Base-by-base conservation (phyloP, 2,797 vertebrate species). In the Typhlichthys eigenmanni region DNA sequence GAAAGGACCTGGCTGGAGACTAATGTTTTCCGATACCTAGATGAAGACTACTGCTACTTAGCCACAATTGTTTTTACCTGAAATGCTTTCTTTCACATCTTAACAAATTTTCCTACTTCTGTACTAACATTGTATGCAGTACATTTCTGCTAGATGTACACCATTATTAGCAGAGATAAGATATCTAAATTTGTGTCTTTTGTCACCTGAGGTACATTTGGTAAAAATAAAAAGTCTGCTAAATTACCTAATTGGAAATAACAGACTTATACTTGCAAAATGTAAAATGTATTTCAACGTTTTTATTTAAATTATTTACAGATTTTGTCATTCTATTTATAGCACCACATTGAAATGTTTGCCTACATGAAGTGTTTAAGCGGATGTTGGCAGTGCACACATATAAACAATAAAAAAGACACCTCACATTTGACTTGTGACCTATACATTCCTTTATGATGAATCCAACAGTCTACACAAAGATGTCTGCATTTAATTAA, bases 281-380 rank as follows among this genome's bases (percentile, higher is more conserved):
- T 73, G 78, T 5, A 61, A 61, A 13, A 69, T 68, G 71, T 78
- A 73, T 32, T 82, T 74, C 69, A 57, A 57, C 1, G 8, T 47
- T 86, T 93, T 94, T 94, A 94, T 93, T 94, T 86, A 87, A 91
- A 90, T 83, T 94, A 93, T 93, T 91, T 93, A 94, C 92, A 94
- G 79, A 76, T 85, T 64, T 66, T 61, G 19, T 74, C 58, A 74
- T 78, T 56, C 73, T 68, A 79, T 75, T 79, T 58, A 60, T 69
- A 83, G 89, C 87, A 89, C 87, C 91, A 91, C 85, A 78, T 74
- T 73, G 72, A 76, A 81, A 79, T 67, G 54, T 70, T 72, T 58
- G 54, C 46, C 81, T 79, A 77, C 49, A 82, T 84, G 68, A 83
- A 73, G 60, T 58, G 68, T 74, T 75, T 65, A 53, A 72, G 83